Evolutionary conservation across 2,888 invertebrate species (phyloP), one percentile per base, ranked within the genome.

Genomic region (Agriotes lineatus): DNA sequence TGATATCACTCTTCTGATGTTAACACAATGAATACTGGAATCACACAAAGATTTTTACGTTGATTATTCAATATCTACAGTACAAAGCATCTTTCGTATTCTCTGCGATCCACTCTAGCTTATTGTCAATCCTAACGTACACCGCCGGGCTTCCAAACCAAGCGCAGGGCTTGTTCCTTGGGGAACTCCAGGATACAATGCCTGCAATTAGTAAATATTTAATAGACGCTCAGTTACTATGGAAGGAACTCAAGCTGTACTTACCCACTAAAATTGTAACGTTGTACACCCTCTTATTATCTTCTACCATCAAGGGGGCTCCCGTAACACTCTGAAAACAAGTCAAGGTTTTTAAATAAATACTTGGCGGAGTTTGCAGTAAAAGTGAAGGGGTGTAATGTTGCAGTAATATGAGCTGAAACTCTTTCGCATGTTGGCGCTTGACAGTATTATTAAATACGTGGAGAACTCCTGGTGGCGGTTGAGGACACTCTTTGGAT

Each of bases 131-230:
- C 77, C 86, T 85, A 2, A 88, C 87, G 76, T 88, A 88, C 1
- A 88, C 84, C 18, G 87, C 87, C 83, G 83, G 70, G n/a, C 19
- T 35, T 44, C 37, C 44, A 19, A 45, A 44, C 54, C 37, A 35
- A 82, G 79, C 85, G 54, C 84, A 85, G 5, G 85, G 85, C 76
- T 87, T 84, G 14, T 87, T 88, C 77, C 88, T 89, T 57, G 88
- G 88, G 52, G 88, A 86, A n/a, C 89, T 89, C 89, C 89, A 89
- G 0, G 89, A 88, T 0, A 89, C 87, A 10, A 89, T 77, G 65
- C 89, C 89, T 89, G 78, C 7, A 62, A 62, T 10, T 39, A 37
- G 2, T 2, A 35, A 10, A 10, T n/a, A n/a, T n/a, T n/a, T n/a
- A n/a, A n/a, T n/a, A 35, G n/a, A 10, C n/a, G 35, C n/a, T 35